Evolutionary conservation across 2,797 vertebrate species (phyloP), one percentile per base, ranked within the genome.

Genomic region (Pseudopleuronectes americanus): DNA sequence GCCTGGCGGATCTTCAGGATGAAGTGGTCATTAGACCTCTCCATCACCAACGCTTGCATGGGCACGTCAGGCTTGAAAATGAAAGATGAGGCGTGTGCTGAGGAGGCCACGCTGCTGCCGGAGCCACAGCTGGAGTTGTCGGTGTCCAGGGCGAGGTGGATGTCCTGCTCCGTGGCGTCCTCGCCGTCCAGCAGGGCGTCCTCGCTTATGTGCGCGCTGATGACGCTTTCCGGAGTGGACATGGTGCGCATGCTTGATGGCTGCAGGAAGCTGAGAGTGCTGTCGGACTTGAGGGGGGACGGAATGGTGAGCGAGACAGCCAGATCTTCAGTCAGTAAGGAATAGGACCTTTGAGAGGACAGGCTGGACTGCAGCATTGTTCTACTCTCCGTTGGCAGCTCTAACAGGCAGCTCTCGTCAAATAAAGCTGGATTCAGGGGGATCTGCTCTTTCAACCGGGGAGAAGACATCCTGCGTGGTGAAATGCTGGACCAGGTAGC

Each of bases 231-330:
- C 0, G 96, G 96, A n/a, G 95, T 89, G 60, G 95, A 94, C 67
- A 90, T 79, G 6, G 90, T 73, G 22, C 83, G 82, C 47, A 78
- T 87, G 76, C 63, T 91, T 6, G 93, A 88, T 0, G 95, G 94
- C 82, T 96, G 96, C 33, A 99, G 92, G 81, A 99, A 99, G 91
- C 97, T 99, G 67, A 98, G 95, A 80, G 97, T 96, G 77, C 96
- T 93, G 86, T 99, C 97, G 0, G 98, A 99, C 87, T 99, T 99
- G 57, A 99, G 92, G 47, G 98, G 98, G 0, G 98, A 99, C 0
- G 98, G 98, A 51, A 99, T 96, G 7, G 97, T 99, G 69, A 99
- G 94, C n/a, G 97, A 99, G 24, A 99, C 97, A 0, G 97, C 97
- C 77, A 99, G 91, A 85, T 99, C 98, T 91, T 99, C 98, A 12